phyloP scores from a whole-genome alignment of 2,888 invertebrate genomes.

The Arrhopalites spinosus region DNA sequence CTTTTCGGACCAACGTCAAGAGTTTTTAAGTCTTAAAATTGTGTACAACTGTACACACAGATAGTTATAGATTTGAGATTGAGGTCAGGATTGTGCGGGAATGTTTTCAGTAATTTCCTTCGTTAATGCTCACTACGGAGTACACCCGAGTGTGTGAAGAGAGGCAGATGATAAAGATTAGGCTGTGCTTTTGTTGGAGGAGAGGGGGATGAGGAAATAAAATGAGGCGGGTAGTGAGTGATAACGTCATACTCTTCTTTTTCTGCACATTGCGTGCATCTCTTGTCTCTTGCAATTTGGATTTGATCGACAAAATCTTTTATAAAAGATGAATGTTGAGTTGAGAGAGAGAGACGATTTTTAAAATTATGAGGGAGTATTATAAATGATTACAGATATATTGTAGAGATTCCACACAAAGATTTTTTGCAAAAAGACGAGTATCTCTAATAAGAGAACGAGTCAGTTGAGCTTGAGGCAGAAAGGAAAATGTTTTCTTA shows the following conservation, averaged over 20 bases:
- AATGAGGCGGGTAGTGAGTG: slow-evolving; percentile 9
- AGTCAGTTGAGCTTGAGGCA: too few species aligned
- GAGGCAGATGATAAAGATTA: neutral
- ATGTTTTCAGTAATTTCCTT: too few species aligned
- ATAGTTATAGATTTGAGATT: too few species aligned
- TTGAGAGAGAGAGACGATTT: neutral
- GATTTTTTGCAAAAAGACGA: too few species aligned
- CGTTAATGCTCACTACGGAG: too few species aligned
- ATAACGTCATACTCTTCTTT: neutral
- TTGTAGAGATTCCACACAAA: too few species aligned
- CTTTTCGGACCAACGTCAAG: neutral
- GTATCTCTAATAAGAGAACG: too few species aligned
- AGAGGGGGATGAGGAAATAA: slow-evolving; percentile 19
- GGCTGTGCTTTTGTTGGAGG: too few species aligned
- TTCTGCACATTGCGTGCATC: neutral
- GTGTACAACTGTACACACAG: neutral
- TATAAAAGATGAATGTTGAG: slow-evolving; percentile 11
- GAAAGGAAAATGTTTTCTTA: too few species aligned
- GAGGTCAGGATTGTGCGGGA: neutral
- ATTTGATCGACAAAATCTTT: neutral
- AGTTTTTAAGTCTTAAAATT: neutral
- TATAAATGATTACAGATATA: too few species aligned
- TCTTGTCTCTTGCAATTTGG: neutral
- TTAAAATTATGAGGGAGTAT: too few species aligned
- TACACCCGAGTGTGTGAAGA: neutral